These are phyloP conservation scores for Porites australiensis DNA, from an alignment of 64 coral and sea anemone genomes.

Conservation along the genomic window DNA sequence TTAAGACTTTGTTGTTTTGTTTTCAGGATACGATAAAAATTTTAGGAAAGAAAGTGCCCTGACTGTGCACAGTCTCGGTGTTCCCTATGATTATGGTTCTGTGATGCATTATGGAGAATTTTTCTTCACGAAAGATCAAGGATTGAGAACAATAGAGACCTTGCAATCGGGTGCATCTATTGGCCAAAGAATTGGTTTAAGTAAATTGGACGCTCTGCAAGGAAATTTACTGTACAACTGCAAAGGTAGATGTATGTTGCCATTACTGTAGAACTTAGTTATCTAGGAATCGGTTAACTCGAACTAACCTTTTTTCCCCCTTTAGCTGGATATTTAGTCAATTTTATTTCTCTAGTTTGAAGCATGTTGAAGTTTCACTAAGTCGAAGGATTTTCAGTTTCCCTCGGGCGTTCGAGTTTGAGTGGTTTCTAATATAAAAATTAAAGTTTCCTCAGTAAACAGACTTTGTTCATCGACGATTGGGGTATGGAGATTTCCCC, in stretches of 20 bases:
- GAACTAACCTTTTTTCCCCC: too few species aligned
- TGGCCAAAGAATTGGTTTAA: constrained; percentile 88
- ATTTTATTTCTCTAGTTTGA: too few species aligned
- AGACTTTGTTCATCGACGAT: too few species aligned
- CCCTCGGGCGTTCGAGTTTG: too few species aligned
- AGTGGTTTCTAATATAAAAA: too few species aligned
- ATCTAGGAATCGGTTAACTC: too few species aligned
- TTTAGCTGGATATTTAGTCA: too few species aligned
- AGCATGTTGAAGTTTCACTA: too few species aligned
- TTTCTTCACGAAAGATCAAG: constrained; percentile 49
- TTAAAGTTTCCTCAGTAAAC: too few species aligned
- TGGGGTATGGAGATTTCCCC: too few species aligned
- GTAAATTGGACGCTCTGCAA: constrained; percentile 67
- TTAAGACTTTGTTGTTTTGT: background rate
- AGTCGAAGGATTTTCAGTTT: too few species aligned
- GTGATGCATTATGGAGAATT: constrained; percentile 94
- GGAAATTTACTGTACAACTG: constrained; percentile 80
- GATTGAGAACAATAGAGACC: constrained; percentile 62
- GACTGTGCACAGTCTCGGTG: constrained; percentile 66
- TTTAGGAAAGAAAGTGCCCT: constrained; percentile 61
- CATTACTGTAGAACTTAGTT: too few species aligned
- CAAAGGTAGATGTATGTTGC: constrained; percentile 3
- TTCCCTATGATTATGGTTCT: constrained; percentile 81
- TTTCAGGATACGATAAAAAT: constrained; percentile 79
- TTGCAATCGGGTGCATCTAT: background rate